These are phyloP conservation scores for Spodoptera litura DNA, from an alignment of 1,140 invertebrate genomes.

Conservation along the genomic window DNA sequence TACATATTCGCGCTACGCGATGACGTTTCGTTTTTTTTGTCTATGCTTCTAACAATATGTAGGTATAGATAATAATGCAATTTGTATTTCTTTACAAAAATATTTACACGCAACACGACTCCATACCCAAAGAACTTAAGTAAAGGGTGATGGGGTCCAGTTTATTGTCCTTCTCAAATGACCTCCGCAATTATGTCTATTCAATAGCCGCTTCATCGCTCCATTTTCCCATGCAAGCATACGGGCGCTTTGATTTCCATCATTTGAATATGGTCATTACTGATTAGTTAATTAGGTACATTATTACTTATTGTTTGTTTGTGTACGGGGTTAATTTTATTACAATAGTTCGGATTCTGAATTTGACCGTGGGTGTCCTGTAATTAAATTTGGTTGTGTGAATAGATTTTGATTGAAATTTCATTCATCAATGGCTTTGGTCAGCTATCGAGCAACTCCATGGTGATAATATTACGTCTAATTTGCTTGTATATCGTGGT, in stretches of 20 bases:
- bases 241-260: constrained; percentile 84
- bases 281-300: constrained; percentile 82
- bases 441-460: too few relatives aligned
- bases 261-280: constrained; percentile 75
- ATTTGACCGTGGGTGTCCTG: constrained; percentile 32
- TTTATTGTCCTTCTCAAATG: constrained; percentile 81
- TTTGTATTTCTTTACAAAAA: constrained; percentile 6
- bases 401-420: neutral
- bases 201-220: constrained; percentile 67
- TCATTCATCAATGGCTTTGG: neutral
- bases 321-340: constrained; percentile 33
- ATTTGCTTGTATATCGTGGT: too few relatives aligned
- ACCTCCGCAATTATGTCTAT: constrained; percentile 82
- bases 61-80: too few relatives aligned
- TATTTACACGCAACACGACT: constrained; percentile 52
- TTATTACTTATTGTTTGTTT: constrained; percentile 45
- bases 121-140: constrained; percentile 60
- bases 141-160: constrained; percentile 68
- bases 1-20: too few relatives aligned
- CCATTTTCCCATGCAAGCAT: constrained; percentile 80
- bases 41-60: too few relatives aligned
- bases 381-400: constrained; percentile 29
- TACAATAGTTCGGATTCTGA: constrained; percentile 1
- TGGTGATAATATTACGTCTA: too few relatives aligned
- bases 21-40: too few relatives aligned